These are phyloP conservation scores for Ornithoptera priamus DNA, from an alignment of 2,888 invertebrate species.

Conservation along the genomic window DNA sequence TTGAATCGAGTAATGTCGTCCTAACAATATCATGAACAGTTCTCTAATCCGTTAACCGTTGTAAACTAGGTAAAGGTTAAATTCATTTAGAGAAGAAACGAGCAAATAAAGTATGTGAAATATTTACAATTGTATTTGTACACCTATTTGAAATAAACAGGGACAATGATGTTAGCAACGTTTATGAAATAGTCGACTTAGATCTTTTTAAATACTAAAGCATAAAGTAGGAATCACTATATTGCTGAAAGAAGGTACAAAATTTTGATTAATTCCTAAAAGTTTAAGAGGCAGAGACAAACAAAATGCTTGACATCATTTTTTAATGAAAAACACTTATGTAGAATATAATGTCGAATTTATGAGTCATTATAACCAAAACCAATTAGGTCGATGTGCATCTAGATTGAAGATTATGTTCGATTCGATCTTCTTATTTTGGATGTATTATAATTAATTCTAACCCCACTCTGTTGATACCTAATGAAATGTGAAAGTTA, in stretches of 20 bases:
- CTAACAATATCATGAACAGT: constrained; percentile 16
- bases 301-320: background rate
- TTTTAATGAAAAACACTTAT: background rate
- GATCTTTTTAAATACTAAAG: no score
- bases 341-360: background rate
- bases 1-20: constrained; percentile 19
- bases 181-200: no score
- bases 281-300: background rate
- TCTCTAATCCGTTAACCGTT: background rate
- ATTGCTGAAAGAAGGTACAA: background rate
- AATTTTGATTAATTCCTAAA: background rate
- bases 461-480: background rate
- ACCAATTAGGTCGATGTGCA: background rate
- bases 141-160: background rate
- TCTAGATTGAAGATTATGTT: background rate
- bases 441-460: background rate
- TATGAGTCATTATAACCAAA: background rate
- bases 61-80: constrained; percentile 27
- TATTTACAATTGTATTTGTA: constrained; percentile 9
- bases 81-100: constrained; percentile 20
- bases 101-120: constrained; percentile 21
- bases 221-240: no score
- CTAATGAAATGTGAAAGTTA: background rate
- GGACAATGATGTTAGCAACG: no score
- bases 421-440: background rate